These are phyloP conservation scores for Catharus minimus DNA, from an alignment of 2,113 vertebrate genomes.

Conservation along the genomic window DNA sequence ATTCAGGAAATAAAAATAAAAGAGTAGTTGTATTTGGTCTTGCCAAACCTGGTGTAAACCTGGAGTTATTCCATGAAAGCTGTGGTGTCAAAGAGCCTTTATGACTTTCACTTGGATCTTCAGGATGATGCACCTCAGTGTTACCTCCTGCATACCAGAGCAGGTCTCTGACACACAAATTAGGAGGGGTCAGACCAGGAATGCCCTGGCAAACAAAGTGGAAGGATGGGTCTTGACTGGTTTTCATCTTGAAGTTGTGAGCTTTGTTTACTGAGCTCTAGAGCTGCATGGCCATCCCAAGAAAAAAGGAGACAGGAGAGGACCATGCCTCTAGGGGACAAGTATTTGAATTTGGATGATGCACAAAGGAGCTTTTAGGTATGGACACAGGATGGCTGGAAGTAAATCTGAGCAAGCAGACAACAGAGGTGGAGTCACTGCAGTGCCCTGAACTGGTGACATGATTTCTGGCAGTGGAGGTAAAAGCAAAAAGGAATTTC, in stretches of 20 bases:
- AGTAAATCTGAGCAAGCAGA: background rate
- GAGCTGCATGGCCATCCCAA: background rate
- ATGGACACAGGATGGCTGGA: background rate
- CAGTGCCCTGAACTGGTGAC: background rate
- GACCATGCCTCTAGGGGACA: background rate
- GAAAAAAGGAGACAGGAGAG: background rate
- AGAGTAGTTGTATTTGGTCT: background rate
- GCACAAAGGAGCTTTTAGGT: background rate
- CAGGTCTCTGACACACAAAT: background rate
- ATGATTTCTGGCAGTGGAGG: background rate
- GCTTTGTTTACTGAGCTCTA: background rate
- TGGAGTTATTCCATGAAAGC: background rate
- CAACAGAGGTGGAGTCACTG: background rate
- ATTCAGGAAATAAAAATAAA: background rate
- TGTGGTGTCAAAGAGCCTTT: background rate
- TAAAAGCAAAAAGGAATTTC: background rate
- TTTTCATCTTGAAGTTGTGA: background rate
- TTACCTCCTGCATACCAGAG: background rate
- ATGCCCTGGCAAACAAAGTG: background rate
- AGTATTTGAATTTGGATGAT: background rate
- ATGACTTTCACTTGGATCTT: background rate
- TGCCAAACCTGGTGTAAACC: background rate
- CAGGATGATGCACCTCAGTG: background rate
- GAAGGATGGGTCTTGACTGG: background rate
- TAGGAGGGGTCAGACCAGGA: background rate